A percentile compares a stretch with the other conserved stretches of the same genome.
These are phyloP conservation scores for Ornithoptera alexandrae DNA, from an alignment of 2,888 invertebrate genomes.

Conservation along the genomic window DNA sequence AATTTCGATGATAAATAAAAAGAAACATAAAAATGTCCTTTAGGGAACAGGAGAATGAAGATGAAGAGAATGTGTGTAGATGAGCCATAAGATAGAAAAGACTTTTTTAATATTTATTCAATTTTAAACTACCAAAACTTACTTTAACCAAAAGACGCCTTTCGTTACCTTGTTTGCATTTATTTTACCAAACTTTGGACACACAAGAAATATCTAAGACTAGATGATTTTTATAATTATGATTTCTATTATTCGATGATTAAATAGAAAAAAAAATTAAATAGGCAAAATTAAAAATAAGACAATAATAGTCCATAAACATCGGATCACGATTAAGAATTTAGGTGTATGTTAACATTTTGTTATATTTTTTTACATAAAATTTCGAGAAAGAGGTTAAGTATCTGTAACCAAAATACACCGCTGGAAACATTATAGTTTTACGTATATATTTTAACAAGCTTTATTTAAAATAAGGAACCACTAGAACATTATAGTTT, in stretches of 20 bases:
- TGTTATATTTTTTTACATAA: too few relatives aligned
- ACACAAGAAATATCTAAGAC: neutral
- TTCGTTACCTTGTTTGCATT: conserved; percentile 39
- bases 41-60: conserved; percentile 61
- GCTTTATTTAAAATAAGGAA: too few relatives aligned
- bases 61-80: conserved; percentile 32
- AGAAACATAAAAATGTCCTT: conserved; percentile 64
- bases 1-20: conserved; percentile 69
- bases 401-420: too few relatives aligned
- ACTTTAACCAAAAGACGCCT: conserved; percentile 49
- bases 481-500: too few relatives aligned
- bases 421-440: too few relatives aligned
- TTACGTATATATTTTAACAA: too few relatives aligned
- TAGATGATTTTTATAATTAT: neutral
- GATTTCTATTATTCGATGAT: neutral
- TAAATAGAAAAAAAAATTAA: neutral
- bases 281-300: neutral
- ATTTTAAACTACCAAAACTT: conserved; percentile 36
- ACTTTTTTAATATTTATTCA: neutral
- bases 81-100: neutral
- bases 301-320: too few relatives aligned
- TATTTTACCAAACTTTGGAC: conserved; percentile 13
- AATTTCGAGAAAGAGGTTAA: too few relatives aligned
- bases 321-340: too few relatives aligned
- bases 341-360: too few relatives aligned